Base-by-base conservation (phyloP, 2,888 invertebrate genomes). In the Leptopterna dolabrata region DNA sequence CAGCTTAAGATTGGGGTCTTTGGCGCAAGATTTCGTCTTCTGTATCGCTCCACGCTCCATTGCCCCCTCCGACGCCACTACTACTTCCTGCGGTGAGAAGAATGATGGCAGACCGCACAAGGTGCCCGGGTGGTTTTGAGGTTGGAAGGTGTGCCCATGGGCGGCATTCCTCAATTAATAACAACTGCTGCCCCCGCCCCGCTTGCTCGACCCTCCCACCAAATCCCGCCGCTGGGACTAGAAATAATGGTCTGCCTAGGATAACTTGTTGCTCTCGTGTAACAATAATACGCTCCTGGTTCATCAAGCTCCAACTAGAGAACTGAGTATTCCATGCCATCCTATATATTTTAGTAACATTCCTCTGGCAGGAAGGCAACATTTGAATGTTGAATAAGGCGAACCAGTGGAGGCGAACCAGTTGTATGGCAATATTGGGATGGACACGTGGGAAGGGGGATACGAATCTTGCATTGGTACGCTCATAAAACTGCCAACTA, bases 11-110 rank as follows among this genome's bases (percentile, higher is more conserved):
- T 36, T 36, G 36, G 2, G 7, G 36, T 2, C 7, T 36, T 36
- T 36, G 36, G 36, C 63, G 27, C 2, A 19, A 24, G 63, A 63
- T 63, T 63, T 63, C 27, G 63, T 9, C 13, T 63, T 24, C 24
- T n/a, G 9, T 6, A 63, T 63, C 63, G 63, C 27, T 63, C 24
- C 63, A 63, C 63, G 63, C 27, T 63, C 24, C 63, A 63, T 24
- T 24, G 24, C 63, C 24, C 24, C 4, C 63, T 63, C 63, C 24
- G 63, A 24, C 19, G 9, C 24, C 63, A 24, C 19, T 24, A 24
- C 63, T 63, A 63, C 63, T 63, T 63, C 63, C 27, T 63, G 63
- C 24, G 63, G 63, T 63, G 63, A 63, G 63, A 63, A 63, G 63
- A 63, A 63, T 63, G 63, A 63, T 63, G 63, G 63, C 24, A 11